Conservation (phyloP, 2,888 invertebrate genomes). For the Hydrotaea diabolus region DNA sequence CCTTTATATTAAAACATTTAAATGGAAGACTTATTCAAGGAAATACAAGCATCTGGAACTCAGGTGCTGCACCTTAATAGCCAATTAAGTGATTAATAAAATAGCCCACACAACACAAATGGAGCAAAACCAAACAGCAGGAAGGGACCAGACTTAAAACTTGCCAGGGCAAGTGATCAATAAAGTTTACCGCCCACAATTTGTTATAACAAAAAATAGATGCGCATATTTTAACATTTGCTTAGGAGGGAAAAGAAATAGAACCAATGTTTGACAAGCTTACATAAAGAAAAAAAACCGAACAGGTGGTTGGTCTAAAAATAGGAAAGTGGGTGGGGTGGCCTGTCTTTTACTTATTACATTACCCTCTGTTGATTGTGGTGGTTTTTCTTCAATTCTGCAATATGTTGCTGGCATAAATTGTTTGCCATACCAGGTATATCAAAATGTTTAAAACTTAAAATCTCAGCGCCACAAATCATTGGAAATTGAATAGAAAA, state of each 20-base stretch:
- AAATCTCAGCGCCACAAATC: not conserved
- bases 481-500: constrained; percentile 16
- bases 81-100: constrained; percentile 63
- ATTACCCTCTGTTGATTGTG: not conserved
- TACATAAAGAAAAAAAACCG: constrained; percentile 69
- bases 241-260: constrained; percentile 34
- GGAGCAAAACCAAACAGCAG: not conserved
- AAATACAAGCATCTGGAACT: constrained; percentile 5
- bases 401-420: not conserved
- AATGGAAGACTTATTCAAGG: not conserved
- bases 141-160: not conserved
- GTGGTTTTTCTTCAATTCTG: not conserved
- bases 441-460: not conserved
- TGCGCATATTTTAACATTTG: constrained; percentile 73
- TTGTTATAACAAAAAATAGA: constrained; percentile 58
- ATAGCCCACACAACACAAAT: not conserved
- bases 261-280: constrained; percentile 53
- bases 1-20: not conserved
- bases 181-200: constrained; percentile 27
- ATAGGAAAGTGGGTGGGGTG: not conserved
- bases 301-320: not conserved
- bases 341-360: not conserved
- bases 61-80: constrained; percentile 63
- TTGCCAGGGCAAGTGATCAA: constrained; percentile 44
- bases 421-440: not conserved